Base-by-base conservation (phyloP, 2,797 vertebrate genomes). In the Gobio occitaniae region DNA sequence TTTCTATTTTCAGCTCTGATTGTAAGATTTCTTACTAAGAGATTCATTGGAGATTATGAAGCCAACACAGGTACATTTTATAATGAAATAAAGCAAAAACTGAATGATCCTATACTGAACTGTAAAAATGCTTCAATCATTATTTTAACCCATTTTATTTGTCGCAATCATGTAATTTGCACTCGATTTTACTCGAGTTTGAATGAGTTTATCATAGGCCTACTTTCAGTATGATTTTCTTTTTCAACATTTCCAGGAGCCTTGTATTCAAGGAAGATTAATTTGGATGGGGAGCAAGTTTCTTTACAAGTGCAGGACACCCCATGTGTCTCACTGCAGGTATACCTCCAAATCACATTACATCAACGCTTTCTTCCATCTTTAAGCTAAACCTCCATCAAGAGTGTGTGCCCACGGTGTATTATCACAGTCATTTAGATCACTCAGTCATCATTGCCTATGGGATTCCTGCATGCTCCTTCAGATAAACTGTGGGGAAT, bases 31-130 rank as follows among this genome's bases (percentile, higher is more conserved):
- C 95, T 98, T 87, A 98, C 97, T 0, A 98, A 97, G 93, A 95
- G 97, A 91, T 98, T 98, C 93, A 98, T 98, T 79, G 97, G 97
- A 54, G 97, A 98, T 91, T 98, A 98, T 16, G 97, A 98, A 90
- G 96, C 97, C 86, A 98, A 98, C 89, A 97, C 97, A 0, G 97
- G 97, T 97, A 94, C 93, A 95, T 19, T 65, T 70, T n/a, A 77
- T 9, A 19, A 7, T 79, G 66, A 77, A 21, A 66, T 3, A 38
- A 63, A 48, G 52, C 17, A 11, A 12, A 61, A 61, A n/a, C 54
- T 41, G 25, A 48, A 48, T 59, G 10, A 36, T 36, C 2, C 6
- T 10, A 59, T 25, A 69, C 25, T 65, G 29, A 25, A 36, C n/a
- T 21, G 16, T 52, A 52, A 8, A 48, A 44, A 78, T 71, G 38